Percentiles rank a stretch among this genome's conserved stretches.
Evolutionary conservation across 2,113 vertebrate genomes (phyloP).

Genomic region (Fregata magnificens): DNA sequence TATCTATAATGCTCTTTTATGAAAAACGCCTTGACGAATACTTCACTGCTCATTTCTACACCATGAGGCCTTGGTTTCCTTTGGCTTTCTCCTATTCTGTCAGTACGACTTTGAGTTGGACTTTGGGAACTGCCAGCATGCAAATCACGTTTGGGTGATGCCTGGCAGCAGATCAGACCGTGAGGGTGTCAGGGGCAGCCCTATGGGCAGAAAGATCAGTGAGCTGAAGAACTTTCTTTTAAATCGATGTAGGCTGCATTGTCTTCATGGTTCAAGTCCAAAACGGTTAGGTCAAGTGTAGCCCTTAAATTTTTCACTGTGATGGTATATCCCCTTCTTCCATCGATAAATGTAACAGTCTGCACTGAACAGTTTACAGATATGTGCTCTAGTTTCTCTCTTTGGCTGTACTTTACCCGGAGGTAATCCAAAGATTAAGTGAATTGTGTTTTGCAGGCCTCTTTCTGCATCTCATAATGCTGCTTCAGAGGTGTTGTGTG

Average conservation of each 20-base stretch:
- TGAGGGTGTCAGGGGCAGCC: background rate
- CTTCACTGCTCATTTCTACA: background rate
- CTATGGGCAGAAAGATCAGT: background rate
- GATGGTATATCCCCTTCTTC: background rate
- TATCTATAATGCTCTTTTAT: constrained; percentile 28
- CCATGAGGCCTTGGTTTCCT: background rate
- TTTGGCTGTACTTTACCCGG: background rate
- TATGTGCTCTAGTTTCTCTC: background rate
- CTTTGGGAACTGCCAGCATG: background rate
- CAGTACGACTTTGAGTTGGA: background rate
- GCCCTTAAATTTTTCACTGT: background rate
- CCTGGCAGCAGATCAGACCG: background rate
- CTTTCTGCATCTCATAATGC: background rate
- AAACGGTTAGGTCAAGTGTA: background rate
- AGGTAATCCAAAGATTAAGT: background rate
- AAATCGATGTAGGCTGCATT: background rate
- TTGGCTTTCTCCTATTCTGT: background rate
- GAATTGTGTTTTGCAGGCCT: background rate
- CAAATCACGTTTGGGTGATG: background rate
- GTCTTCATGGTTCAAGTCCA: background rate
- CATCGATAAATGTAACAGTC: background rate
- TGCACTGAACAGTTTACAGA: background rate
- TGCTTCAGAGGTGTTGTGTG: background rate
- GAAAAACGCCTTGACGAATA: background rate
- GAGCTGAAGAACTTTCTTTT: background rate